phyloP scores from a whole-genome alignment of 2,113 vertebrate species.

The Natator depressus region DNA sequence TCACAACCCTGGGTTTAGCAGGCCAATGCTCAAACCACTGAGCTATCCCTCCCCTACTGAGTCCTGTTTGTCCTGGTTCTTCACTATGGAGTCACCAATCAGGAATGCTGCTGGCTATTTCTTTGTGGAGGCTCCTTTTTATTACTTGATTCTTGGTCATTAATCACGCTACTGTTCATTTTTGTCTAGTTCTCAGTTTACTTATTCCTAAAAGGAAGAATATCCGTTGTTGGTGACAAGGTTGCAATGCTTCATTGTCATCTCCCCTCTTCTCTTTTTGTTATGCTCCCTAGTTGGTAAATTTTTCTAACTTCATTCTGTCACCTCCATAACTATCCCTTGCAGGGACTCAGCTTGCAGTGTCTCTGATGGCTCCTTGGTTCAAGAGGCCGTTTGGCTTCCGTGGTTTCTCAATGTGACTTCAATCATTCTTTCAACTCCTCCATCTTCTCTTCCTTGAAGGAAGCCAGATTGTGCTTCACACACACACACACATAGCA shows the following conservation, averaged over 20 bases:
- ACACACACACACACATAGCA: fast-evolving
- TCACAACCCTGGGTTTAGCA: no score
- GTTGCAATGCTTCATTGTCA: neutral
- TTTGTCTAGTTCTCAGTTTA: neutral
- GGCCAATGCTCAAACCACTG: no score
- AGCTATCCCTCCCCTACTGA: neutral
- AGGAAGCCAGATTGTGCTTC: neutral
- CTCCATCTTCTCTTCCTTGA: neutral
- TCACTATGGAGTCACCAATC: neutral
- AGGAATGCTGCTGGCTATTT: neutral
- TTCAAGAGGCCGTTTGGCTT: neutral
- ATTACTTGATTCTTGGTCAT: fast-evolving
- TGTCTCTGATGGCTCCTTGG: neutral
- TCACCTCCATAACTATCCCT: neutral
- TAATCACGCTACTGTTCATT: neutral
- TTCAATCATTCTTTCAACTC: neutral
- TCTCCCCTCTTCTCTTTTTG: neutral
- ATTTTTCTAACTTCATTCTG: neutral
- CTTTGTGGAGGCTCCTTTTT: neutral
- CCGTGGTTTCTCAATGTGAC: neutral
- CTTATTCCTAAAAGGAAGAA: neutral
- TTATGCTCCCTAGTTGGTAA: neutral
- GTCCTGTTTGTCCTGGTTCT: neutral
- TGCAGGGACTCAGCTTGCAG: neutral
- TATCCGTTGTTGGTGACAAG: neutral